These are phyloP conservation scores for Metopolophium dirhodum DNA, from an alignment of 1,140 invertebrate species.

Conservation along the genomic window DNA sequence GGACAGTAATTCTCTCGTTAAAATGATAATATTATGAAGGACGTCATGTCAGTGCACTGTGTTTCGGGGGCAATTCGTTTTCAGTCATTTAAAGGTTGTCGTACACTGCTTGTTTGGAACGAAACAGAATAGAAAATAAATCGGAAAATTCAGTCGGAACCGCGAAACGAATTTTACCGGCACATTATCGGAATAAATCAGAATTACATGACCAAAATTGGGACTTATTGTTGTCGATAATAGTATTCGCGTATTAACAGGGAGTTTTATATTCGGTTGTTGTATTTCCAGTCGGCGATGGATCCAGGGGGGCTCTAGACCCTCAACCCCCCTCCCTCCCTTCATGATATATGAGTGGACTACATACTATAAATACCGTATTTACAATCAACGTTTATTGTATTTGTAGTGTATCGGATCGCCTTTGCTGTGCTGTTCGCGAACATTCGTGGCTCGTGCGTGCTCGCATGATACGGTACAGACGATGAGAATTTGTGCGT, in stretches of 20 bases:
- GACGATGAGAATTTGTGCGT: not conserved
- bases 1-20: not conserved
- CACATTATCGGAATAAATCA: not conserved
- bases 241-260: no score
- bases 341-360: no score
- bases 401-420: no score
- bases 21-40: not conserved
- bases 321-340: no score
- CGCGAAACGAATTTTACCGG: not conserved
- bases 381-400: no score
- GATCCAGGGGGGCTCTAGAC: no score
- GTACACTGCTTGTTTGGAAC: not conserved
- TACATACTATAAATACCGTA: no score
- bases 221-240: no score
- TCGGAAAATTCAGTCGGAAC: not conserved
- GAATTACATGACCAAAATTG: not conserved
- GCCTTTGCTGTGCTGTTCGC: not conserved
- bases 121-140: not conserved
- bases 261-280: no score
- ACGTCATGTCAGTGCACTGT: not conserved
- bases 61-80: not conserved
- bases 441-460: no score
- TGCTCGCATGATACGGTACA: no score
- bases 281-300: no score
- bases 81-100: not conserved